Base-by-base conservation (phyloP, 1,140 invertebrate species). In the Harlomillsia oculata region DNA sequence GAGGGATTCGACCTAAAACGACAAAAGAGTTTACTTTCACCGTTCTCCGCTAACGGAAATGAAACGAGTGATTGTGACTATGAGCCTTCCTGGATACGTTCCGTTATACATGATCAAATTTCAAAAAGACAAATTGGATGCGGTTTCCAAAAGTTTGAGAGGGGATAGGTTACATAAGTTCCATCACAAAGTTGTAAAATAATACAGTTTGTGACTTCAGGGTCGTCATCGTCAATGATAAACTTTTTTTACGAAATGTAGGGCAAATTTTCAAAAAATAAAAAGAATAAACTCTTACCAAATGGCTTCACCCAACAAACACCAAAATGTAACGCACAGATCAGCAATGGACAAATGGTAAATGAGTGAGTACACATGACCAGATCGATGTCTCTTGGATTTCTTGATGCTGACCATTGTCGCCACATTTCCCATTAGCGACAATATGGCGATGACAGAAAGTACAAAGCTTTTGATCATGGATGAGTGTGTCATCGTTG, bases 241-340 rank as follows among this genome's bases (percentile, higher is more conserved):
- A 30, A 49, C 16, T 21, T 16, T 30, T 34, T 49, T 49, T 20
- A 49, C n/a, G 14, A 28, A 49, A 20, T 11, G 25, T 29, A 1
- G 6, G 25, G 14, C 4, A 23, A 49, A 49, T 21, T 26, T 48
- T 6, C 5, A 8, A 32, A 21, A 34, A 32, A 49, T 14, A 18
- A 34, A 34, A 21, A 2, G 46, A 49, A 30, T n/a, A n/a, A n/a
- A n/a, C n/a, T n/a, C 61, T 55, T 55, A 64, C 87, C 87, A 91
- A 1, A 82, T 74, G 0, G 83, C 82, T 64, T 91, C 86, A 0
- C 83, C 83, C 2, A 79, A 77, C 45, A 89, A 78, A 68, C 85
- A 89, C 69, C 87, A 88, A 32, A 87, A 72, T 0, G 85, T 83
- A 1, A 90, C 86, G 5, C 88, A 71, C 3, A 82, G 64, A 71